Evolutionary conservation across 2,113 vertebrate species (phyloP).

Genomic region (Sakesphorus luctuosus): DNA sequence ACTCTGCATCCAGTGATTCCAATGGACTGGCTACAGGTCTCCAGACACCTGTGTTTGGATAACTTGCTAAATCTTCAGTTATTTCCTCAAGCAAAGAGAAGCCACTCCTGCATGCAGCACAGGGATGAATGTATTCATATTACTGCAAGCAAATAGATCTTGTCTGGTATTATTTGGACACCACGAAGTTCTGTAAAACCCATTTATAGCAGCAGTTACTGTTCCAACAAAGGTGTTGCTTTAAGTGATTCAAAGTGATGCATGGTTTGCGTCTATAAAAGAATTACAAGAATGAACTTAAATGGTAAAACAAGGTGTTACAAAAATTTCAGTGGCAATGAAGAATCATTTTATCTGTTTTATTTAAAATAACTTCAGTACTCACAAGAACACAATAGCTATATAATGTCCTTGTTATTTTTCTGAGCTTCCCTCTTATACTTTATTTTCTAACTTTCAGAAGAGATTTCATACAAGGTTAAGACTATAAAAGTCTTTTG

Average conservation of each 20-base stretch:
- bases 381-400: neutral
- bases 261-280: neutral
- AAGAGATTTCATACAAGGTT: neutral
- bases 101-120: neutral
- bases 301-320: neutral
- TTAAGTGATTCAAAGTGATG: neutral
- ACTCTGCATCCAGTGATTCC: neutral
- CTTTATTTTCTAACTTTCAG: neutral
- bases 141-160: neutral
- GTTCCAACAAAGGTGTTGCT: neutral
- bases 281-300: neutral
- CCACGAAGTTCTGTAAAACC: neutral
- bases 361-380: neutral
- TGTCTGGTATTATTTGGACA: neutral
- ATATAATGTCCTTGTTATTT: neutral
- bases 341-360: neutral
- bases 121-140: neutral
- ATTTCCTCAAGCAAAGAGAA: neutral
- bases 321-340: neutral
- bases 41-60: neutral
- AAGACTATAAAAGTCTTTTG: neutral
- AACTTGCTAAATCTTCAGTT: neutral
- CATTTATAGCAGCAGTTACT: neutral
- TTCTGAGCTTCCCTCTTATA: neutral
- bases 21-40: neutral